A percentile compares a stretch with the other conserved stretches of the same genome.
Evolutionary conservation across 2,113 vertebrate species (phyloP).

Genomic region (Rattus norvegicus): GRCr8 NC_086038.1:55388001-55388500

Average conservation of each 20-base stretch:
- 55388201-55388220: slow-evolving; percentile 33
- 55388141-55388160: slow-evolving; percentile 17
- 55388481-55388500: not conserved
- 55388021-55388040: not conserved
- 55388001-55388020: not conserved
- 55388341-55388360: not conserved
- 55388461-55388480: not conserved
- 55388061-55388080: not conserved
- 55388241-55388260: slow-evolving; percentile 71
- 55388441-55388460: not conserved
- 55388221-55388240: slow-evolving; percentile 74
- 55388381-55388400: slow-evolving; percentile 43
- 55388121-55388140: not conserved
- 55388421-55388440: not conserved
- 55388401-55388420: not conserved
- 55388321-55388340: not conserved
- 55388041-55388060: not conserved
- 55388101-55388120: not conserved
- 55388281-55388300: slow-evolving; percentile 45
- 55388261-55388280: slow-evolving; percentile 21
- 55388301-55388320: no score
- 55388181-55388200: slow-evolving; percentile 55
- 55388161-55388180: slow-evolving; percentile 66
- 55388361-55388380: not conserved
- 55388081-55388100: slow-evolving; percentile 39